Evolutionary conservation across 2,113 vertebrate species (phyloP).

Genomic region (Raphicerus campestris): DNA sequence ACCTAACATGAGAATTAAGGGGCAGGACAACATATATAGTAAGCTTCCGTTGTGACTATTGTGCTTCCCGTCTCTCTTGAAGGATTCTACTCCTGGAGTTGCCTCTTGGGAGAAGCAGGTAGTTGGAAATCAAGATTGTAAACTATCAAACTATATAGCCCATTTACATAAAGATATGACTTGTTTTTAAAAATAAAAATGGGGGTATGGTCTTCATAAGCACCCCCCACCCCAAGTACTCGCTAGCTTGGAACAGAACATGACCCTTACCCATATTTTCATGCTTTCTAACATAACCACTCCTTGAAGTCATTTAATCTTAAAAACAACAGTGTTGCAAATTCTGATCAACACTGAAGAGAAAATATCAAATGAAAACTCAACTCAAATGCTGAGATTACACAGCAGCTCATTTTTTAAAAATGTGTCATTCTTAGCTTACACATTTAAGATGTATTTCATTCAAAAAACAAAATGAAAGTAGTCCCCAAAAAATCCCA

Average conservation of each 20-base stretch:
- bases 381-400: not conserved
- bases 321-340: not conserved
- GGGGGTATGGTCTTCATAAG: not conserved
- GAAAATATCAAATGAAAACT: not conserved
- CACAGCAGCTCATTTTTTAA: not conserved
- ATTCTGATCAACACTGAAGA: not conserved
- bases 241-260: not conserved
- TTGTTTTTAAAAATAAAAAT: not conserved
- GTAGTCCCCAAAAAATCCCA: not conserved
- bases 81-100: not conserved
- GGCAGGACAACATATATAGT: not conserved
- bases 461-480: not conserved
- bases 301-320: not conserved
- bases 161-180: not conserved
- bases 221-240: not conserved
- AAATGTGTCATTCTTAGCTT: not conserved
- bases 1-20: not conserved
- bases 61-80: not conserved
- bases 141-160: not conserved
- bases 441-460: not conserved
- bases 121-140: not conserved
- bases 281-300: not conserved
- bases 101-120: not conserved
- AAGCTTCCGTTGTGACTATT: not conserved
- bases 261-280: not conserved